phyloP scores from a whole-genome alignment of 2,113 vertebrate species.

The Scolopax mira region DNA sequence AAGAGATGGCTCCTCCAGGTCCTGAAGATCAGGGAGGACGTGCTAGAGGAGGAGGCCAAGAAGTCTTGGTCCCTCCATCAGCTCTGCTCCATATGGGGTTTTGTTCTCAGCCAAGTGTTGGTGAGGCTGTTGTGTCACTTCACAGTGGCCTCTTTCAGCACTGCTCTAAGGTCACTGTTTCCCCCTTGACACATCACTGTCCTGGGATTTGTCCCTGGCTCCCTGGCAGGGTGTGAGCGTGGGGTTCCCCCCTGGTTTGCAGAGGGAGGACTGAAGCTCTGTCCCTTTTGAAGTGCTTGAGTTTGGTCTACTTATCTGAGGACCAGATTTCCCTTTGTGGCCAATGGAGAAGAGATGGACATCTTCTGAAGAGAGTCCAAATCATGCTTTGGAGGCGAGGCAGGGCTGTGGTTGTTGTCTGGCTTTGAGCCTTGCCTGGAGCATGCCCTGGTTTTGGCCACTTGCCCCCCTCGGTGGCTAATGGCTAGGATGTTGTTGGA shows the following conservation, averaged over 20 bases:
- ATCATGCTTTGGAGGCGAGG: neutral
- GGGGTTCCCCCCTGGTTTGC: too few relatives aligned
- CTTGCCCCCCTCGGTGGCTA: neutral
- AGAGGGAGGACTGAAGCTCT: neutral
- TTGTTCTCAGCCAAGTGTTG: neutral
- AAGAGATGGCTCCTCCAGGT: neutral
- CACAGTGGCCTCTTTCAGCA: neutral
- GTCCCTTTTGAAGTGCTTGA: neutral
- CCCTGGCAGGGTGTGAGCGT: rapidly evolving
- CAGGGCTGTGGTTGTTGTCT: neutral
- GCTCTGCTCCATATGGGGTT: neutral
- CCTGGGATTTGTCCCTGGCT: neutral
- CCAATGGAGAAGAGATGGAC: neutral
- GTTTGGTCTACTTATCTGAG: neutral
- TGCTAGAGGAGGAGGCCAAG: neutral
- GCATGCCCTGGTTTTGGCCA: neutral
- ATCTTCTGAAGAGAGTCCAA: neutral
- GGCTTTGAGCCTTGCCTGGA: neutral
- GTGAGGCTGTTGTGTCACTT: neutral
- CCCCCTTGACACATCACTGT: neutral
- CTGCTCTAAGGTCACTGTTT: neutral
- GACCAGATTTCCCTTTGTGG: neutral
- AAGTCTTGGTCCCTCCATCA: neutral
- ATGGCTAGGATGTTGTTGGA: neutral
- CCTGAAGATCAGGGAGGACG: neutral